Percentiles rank a stretch among this genome's conserved stretches.
Conservation (phyloP, 2,113 vertebrate species). For the Xerus inauris region DNA sequence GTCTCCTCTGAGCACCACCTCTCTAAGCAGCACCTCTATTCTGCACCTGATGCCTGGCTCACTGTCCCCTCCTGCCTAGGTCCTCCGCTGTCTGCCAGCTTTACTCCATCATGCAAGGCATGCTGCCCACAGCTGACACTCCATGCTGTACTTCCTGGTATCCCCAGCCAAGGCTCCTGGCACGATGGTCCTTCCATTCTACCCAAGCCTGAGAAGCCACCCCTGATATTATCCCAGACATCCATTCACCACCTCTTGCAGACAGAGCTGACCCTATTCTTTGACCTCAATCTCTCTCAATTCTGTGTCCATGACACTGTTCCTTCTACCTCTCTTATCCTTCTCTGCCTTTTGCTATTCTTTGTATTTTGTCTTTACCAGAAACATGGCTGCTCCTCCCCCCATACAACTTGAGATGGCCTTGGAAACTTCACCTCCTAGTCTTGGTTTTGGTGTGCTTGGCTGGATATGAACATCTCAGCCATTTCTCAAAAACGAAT, state of each 20-base stretch:
- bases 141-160: not conserved
- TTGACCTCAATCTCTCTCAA: not conserved
- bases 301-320: not conserved
- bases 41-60: not conserved
- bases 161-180: accelerated
- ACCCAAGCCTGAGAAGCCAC: not conserved
- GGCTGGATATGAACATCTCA: not conserved
- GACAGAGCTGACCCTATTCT: not conserved
- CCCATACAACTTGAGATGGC: not conserved
- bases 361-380: not conserved
- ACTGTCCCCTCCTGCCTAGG: accelerated
- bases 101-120: not conserved
- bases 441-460: not conserved
- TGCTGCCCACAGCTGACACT: not conserved
- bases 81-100: not conserved
- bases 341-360: not conserved
- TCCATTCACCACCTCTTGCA: not conserved
- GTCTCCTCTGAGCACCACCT: no score
- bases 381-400: not conserved
- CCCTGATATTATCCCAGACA: not conserved
- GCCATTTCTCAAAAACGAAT: not conserved
- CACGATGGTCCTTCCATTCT: no score
- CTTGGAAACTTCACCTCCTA: not conserved
- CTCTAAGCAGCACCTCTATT: not conserved
- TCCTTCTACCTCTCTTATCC: not conserved